Percentiles rank a stretch among this genome's conserved stretches.
Conservation (phyloP, 1,140 invertebrate species). For the Anagrus nilaparvatae region DNA sequence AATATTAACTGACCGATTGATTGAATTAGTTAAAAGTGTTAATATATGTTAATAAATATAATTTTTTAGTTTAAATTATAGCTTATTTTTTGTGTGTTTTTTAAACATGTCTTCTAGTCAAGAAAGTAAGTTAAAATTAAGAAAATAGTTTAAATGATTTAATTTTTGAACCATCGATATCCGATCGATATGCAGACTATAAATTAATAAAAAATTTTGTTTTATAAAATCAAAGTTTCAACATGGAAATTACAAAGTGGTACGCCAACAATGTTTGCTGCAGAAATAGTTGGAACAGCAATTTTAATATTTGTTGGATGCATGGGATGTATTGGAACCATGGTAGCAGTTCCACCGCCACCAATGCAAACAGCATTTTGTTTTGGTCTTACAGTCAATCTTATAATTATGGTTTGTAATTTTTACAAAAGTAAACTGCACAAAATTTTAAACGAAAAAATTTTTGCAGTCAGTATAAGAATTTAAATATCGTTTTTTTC, state of each 20-base stretch:
- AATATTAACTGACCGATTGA: no score
- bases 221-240: not conserved
- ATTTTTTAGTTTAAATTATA: no score
- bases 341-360: slow-evolving; percentile 27
- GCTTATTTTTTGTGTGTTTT: no score
- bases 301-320: slow-evolving; percentile 68
- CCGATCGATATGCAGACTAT: no score
- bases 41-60: no score
- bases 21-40: no score
- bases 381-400: slow-evolving; percentile 61
- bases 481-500: not conserved
- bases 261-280: slow-evolving; percentile 33
- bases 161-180: no score
- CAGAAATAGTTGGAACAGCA: slow-evolving; percentile 62
- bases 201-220: no score
- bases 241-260: slow-evolving; percentile 27
- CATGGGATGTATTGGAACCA: slow-evolving; percentile 48
- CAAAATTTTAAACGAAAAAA: not conserved
- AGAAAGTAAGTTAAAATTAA: no score
- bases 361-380: slow-evolving; percentile 52
- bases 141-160: no score
- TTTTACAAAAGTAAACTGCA: no score
- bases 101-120: no score
- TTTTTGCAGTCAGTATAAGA: not conserved
- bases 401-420: slow-evolving; percentile 49